A percentile compares a stretch with the other conserved stretches of the same genome.
phyloP scores from a whole-genome alignment of 2,888 invertebrate species.

The Perithous albicinctus region DNA sequence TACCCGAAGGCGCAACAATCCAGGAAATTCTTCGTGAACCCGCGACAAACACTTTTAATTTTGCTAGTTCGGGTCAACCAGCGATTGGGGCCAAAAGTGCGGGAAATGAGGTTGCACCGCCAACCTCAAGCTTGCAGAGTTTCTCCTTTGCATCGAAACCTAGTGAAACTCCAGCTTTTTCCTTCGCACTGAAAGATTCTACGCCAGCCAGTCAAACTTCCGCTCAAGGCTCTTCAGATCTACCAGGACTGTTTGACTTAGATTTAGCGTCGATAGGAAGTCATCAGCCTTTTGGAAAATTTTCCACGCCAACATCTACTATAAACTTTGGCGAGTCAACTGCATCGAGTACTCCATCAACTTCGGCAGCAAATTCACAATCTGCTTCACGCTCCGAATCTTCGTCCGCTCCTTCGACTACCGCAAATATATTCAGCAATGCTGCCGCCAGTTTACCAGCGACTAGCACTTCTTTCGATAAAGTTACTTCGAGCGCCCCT shows the following conservation, averaged over 20 bases:
- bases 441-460: constrained; percentile 67
- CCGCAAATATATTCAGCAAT: constrained; percentile 67
- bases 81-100: constrained; percentile 47
- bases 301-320: constrained; percentile 45
- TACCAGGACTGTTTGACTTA: constrained; percentile 69
- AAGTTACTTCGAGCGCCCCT: constrained; percentile 41
- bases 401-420: constrained; percentile 4
- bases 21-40: constrained; percentile 50
- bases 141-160: constrained; percentile 75
- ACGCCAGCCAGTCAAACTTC: constrained; percentile 57
- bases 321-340: constrained; percentile 59
- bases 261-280: constrained; percentile 50
- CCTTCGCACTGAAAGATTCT: constrained; percentile 64
- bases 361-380: constrained; percentile 35
- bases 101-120: constrained; percentile 41
- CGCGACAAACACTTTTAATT: constrained; percentile 39
- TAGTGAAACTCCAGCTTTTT: constrained; percentile 59
- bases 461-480: constrained; percentile 45
- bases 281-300: constrained; percentile 40
- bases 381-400: constrained; percentile 50
- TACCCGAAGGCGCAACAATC: constrained; percentile 36
- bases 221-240: constrained; percentile 66
- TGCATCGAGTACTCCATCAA: constrained; percentile 12
- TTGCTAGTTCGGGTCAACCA: constrained; percentile 57
- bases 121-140: constrained; percentile 59